Base-by-base conservation (phyloP, 2,797 vertebrate species). In the Channallabes apus region DNA sequence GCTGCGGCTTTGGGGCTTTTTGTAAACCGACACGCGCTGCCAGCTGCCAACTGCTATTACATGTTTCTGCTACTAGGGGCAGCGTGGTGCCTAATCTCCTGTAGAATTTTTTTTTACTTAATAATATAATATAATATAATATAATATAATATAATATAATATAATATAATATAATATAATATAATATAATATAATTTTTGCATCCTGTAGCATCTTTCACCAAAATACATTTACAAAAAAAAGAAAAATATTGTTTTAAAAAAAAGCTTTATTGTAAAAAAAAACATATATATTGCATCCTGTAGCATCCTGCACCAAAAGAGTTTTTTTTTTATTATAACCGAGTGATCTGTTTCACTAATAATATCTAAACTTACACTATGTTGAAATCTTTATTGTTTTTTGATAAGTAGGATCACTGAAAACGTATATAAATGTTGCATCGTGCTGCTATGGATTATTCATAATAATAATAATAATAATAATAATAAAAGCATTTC, bases 11-110 rank as follows among this genome's bases (percentile, higher is more conserved):
- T 68, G 12, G 78, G 62, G 65, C 54, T 82, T 82, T 84, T 89
- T 82, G 82, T 86, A 84, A 89, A 73, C 54, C 17, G 72, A 88
- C 61, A 80, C 86, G 14, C 41, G 11, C 78, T 61, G 51, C 32
- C 86, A 84, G 51, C 1, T 61, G 61, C 4, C 12, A 24, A 27
- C 20, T 61, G 27, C 8, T 4, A 2, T 61, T 46, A 8, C 35
- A 5, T 8, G 0, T 27, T 81, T 6, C 3, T 24, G 12, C n/a
- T 77, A 27, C 32, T 68, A 51, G 71, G 22, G 86, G 82, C 69
- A 61, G n/a, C 51, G 15, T 29, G 12, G 41, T 1, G 2, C 41
- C 7, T 41, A 11, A 61, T 32, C 35, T 17, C 65, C 29, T 51
- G 9, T 11, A 46, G 41, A 41, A 8, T 41, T 11, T 11, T 46